Evolutionary conservation across 2,888 invertebrate species (phyloP), one percentile per base, ranked within the genome.

Genomic region (Pseudococcus longispinus): DNA sequence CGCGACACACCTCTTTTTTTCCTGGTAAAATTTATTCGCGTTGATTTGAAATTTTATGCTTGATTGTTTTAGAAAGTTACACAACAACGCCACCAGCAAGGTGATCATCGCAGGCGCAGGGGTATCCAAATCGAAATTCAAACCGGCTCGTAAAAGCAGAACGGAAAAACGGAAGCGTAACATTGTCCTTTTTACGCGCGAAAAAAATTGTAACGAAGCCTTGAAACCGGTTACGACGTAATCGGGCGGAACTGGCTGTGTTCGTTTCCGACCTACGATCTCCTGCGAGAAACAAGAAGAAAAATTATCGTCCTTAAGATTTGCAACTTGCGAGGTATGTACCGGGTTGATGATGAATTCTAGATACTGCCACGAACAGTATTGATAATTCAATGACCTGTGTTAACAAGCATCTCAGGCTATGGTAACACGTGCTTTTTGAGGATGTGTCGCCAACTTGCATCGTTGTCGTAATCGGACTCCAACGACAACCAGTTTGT

Each of bases 1-100:
- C 77, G 77, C 77, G 77, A 80, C 77, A 80, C 77, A 80, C 77
- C 77, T 80, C 74, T 74, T 32, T 74, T 74, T 80, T 80, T 15
- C 29, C 1, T 13, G 8, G 5, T 5, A 2, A 29, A 70, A 23
- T 60, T 60, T 29, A 70, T 29, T 70, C 70, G 70, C 29, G 26
- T n/a, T 70, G 4, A 32, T 29, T 29, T 29, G 18, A 70, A 70
- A 70, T 32, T 70, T 32, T 23, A 60, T 23, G 60, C 29, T 8
- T 32, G 18, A 70, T 70, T 70, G 70, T 70, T 70, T 70, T 70
- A 70, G 70, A 70, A 70, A 70, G 70, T 70, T 60, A 70, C 70
- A 70, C 70, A 70, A 70, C 70, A 70, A 29, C 42, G 42, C 77
- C 77, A 42, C 8, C n/a, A 80, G 77, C 37, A 80, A 80, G 77